Conservation (phyloP, 2,888 invertebrate species). For the Polymixis lichenea region DNA sequence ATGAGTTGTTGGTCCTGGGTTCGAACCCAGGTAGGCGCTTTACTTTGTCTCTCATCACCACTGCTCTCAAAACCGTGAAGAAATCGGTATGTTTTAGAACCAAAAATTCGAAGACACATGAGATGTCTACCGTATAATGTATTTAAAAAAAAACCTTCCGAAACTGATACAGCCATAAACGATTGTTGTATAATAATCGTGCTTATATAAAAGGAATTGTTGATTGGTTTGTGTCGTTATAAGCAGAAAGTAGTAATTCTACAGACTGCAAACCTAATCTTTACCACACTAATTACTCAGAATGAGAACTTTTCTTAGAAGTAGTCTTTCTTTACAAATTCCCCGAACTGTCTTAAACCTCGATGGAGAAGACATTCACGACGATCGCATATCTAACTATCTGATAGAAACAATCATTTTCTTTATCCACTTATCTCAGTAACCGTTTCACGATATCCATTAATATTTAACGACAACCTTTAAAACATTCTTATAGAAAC, state of each 20-base stretch:
- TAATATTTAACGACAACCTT: constrained; percentile 24
- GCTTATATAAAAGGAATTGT: not conserved
- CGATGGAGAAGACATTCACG: constrained; percentile 16
- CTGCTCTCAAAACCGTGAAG: not conserved
- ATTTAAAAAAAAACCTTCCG: not conserved
- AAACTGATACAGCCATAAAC: not conserved
- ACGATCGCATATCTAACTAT: not conserved
- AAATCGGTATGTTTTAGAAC: not conserved
- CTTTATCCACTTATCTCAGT: constrained; percentile 4
- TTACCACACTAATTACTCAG: not conserved
- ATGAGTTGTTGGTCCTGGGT: not conserved
- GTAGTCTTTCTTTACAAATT: not conserved
- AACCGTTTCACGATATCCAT: constrained; percentile 9
- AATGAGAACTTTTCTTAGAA: not conserved
- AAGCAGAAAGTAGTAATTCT: not conserved
- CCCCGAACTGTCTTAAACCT: constrained; percentile 9
- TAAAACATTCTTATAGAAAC: constrained; percentile 4
- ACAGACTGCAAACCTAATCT: not conserved
- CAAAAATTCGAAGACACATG: not conserved
- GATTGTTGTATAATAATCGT: not conserved
- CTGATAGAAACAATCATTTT: constrained; percentile 1
- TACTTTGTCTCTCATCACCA: not conserved
- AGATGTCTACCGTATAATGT: not conserved
- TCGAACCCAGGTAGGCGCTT: not conserved
- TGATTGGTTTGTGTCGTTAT: not conserved